Base-by-base conservation (phyloP, 2,797 vertebrate genomes). In the Eulemur coronatus region DNA sequence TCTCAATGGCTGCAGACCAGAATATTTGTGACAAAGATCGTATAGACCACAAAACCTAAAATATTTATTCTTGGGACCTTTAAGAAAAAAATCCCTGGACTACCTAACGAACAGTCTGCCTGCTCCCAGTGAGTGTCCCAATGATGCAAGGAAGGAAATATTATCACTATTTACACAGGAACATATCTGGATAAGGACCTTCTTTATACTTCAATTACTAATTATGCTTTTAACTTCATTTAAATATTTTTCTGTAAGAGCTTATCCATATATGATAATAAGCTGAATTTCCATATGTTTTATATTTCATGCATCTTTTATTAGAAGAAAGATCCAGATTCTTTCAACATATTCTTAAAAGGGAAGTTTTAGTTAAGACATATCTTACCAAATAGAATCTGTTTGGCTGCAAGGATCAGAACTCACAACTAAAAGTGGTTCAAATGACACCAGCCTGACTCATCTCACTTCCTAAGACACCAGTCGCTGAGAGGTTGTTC, bases 261-360 rank as follows among this genome's bases (percentile, higher is more conserved):
- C 50, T 96, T 86, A 48, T 55, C 28, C 30, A 72, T 43, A 69
- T 30, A 61, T 79, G 55, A 57, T 93, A 80, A 94, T 76, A 87
- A 93, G 67, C 38, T 95, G 76, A 84, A 80, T 76, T 93, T 80
- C 33, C 78, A 81, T 73, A 17, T 38, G 14, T 41, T 41, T 41
- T 41, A 41, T 79, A 91, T 87, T 94, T 96, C 38, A 41, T 76
- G 65, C 20, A 72, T 93, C 63, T 73, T 96, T 94, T 84, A 78
- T 84, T 48, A 86, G 43, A 69, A 81, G 50, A 92, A 94, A 67
- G 81, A 63, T 81, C 57, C 79, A 81, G 59, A 91, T 61, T 75
- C 43, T 92, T 82, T 78, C 35, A 57, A 30, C 41, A 52, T 63
- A 50, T 57, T 91, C 55, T 79, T 86, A 81, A 76, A 84, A 84